Conservation (phyloP, 2,113 vertebrate species). For the Talpa occidentalis region DNA sequence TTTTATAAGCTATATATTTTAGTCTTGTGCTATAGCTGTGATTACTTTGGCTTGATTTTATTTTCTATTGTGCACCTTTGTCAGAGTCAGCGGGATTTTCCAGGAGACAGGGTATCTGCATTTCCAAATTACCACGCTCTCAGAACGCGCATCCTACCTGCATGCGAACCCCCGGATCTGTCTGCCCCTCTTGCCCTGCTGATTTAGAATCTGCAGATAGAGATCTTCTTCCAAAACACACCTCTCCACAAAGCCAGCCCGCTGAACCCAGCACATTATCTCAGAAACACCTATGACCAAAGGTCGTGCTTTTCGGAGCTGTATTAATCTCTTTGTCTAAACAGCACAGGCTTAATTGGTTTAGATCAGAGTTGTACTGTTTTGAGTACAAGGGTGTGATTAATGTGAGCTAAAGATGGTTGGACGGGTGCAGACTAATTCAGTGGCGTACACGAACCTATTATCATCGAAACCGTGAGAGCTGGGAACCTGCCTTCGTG, state of each 20-base stretch:
- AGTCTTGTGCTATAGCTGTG: background rate
- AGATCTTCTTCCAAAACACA: constrained; percentile 78
- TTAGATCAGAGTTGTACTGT: constrained; percentile 82
- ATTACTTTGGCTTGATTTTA: background rate
- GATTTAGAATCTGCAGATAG: constrained; percentile 78
- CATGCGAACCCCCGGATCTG: background rate
- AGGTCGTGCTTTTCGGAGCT: constrained; percentile 82
- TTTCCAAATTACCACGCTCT: constrained; percentile 20
- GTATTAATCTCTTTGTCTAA: constrained; percentile 86
- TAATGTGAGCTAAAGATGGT: constrained; percentile 81
- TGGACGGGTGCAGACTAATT: constrained; percentile 76
- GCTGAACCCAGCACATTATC: constrained; percentile 81
- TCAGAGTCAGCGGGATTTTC: constrained; percentile 51
- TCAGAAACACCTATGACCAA: constrained; percentile 81
- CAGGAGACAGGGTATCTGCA: background rate
- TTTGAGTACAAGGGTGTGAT: constrained; percentile 85
- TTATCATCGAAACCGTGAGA: constrained; percentile 72
- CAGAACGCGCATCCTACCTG: background rate
- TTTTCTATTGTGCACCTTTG: background rate
- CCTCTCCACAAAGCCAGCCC: constrained; percentile 80
- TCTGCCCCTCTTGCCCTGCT: constrained; percentile 64
- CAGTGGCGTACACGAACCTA: constrained; percentile 68
- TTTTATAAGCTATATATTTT: background rate
- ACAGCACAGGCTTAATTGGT: constrained; percentile 83
- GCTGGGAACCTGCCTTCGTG: constrained; percentile 10